These are phyloP conservation scores for Spatulosminthurus flaviceps DNA, from an alignment of 2,888 invertebrate genomes.

Conservation along the genomic window DNA sequence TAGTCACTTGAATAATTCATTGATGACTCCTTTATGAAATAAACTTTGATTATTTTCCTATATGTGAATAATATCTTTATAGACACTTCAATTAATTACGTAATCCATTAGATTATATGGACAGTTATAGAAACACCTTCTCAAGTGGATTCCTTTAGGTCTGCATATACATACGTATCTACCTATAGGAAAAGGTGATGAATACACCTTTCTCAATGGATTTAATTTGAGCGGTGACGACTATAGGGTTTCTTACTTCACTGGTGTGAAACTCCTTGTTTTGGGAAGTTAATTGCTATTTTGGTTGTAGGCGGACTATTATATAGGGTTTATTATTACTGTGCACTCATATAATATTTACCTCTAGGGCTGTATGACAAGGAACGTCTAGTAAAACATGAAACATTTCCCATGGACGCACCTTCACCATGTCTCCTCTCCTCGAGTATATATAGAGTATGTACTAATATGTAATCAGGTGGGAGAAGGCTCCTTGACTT, in stretches of 20 bases:
- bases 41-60: not conserved
- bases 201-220: not conserved
- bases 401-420: constrained; percentile 11
- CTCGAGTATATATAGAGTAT: too few species aligned
- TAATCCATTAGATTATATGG: too few species aligned
- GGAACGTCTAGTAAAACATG: not conserved
- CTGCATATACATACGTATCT: too few species aligned
- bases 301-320: constrained; percentile 2
- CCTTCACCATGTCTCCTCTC: not conserved
- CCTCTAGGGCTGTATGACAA: constrained; percentile 4
- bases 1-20: constrained; percentile 1
- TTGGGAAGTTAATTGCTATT: not conserved
- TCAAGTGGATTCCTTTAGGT: too few species aligned
- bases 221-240: constrained; percentile 1
- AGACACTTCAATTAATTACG: too few species aligned
- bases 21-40: not conserved
- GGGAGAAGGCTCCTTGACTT: too few species aligned
- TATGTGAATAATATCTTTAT: too few species aligned
- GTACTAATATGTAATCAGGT: too few species aligned
- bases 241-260: not conserved
- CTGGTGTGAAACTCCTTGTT: not conserved
- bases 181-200: too few species aligned
- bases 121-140: too few species aligned
- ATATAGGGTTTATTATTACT: too few species aligned
- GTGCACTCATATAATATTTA: not conserved